Evolutionary conservation across 2,888 invertebrate species (phyloP).

Genomic region (Stenodera caucasica): DNA sequence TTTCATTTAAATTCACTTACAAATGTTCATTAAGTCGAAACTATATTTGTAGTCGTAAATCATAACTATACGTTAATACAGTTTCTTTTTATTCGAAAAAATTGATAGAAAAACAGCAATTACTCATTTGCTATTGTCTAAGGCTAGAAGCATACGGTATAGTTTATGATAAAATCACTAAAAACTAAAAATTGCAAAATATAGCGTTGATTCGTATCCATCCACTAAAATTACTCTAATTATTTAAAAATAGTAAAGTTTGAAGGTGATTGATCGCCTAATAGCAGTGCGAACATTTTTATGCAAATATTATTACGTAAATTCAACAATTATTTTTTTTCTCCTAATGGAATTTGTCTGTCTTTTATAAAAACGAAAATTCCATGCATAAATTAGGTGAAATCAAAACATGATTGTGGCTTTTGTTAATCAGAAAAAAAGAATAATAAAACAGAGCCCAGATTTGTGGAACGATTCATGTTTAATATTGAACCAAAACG

Average conservation of each 20-base stretch:
- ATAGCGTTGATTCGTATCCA: too few relatives aligned
- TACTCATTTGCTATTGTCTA: background rate
- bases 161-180: too few relatives aligned
- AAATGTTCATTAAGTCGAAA: conserved; percentile 3
- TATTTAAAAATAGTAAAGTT: background rate
- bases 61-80: background rate
- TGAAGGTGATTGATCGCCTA: background rate
- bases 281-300: background rate
- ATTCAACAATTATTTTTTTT: background rate
- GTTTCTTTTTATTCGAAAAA: background rate
- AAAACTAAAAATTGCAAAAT: too few relatives aligned
- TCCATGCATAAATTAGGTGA: background rate
- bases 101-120: background rate
- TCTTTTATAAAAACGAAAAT: background rate
- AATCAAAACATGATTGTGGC: background rate
- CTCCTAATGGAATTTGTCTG: background rate
- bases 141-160: background rate
- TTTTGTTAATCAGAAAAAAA: background rate
- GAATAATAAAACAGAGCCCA: background rate
- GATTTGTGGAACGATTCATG: background rate
- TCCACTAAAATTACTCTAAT: background rate
- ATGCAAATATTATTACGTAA: background rate
- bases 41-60: background rate
- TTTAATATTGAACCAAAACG: too few relatives aligned
- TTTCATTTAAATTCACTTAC: conserved; percentile 7